Evolutionary conservation across 2,113 vertebrate species (phyloP).

Genomic region (Trogon surrucura): DNA sequence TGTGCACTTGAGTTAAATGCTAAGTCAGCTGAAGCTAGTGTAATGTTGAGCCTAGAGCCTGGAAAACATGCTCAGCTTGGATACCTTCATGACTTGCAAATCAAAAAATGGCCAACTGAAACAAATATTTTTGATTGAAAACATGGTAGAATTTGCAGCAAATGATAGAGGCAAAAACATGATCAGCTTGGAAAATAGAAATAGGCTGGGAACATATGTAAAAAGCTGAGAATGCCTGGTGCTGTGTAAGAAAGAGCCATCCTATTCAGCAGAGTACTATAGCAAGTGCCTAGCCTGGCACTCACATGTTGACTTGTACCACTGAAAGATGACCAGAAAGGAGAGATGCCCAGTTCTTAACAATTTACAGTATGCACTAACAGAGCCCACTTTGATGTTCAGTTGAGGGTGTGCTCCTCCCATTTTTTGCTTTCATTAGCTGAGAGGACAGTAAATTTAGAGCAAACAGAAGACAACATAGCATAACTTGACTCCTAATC

Average conservation of each 20-base stretch:
- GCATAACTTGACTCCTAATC: not conserved
- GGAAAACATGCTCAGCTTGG: not conserved
- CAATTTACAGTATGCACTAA: accelerated
- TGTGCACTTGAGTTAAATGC: slow-evolving; percentile 32
- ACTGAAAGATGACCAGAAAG: not conserved
- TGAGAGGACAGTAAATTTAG: not conserved
- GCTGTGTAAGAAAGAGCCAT: not conserved
- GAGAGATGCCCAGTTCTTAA: not conserved
- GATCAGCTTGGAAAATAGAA: not conserved
- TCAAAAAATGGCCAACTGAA: not conserved
- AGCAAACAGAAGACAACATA: not conserved
- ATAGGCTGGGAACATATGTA: not conserved
- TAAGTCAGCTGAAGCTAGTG: slow-evolving; percentile 14
- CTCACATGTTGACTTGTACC: not conserved
- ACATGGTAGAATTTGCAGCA: not conserved
- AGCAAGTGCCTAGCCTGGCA: not conserved
- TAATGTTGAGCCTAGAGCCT: not conserved
- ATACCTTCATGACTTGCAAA: not conserved
- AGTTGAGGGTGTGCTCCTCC: not conserved
- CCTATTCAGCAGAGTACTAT: not conserved
- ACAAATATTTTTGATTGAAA: not conserved
- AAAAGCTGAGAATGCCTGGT: not conserved
- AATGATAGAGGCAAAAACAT: not conserved
- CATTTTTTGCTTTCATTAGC: not conserved
- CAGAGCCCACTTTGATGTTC: not conserved